These are phyloP conservation scores for Cyanoramphus novaezelandiae DNA, from an alignment of 2,113 vertebrate genomes.

Conservation along the genomic window DNA sequence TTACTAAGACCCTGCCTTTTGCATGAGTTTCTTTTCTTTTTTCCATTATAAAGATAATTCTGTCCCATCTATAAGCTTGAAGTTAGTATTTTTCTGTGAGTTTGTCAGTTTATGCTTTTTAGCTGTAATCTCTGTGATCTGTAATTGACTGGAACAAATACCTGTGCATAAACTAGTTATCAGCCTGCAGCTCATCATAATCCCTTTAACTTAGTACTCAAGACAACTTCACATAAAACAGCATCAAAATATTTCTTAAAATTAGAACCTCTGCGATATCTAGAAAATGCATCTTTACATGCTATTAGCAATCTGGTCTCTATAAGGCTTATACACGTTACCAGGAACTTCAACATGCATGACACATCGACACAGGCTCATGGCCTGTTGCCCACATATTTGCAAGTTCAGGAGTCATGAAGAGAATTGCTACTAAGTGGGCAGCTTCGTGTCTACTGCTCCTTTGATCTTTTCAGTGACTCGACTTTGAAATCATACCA, in stretches of 20 bases:
- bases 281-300: neutral
- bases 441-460: neutral
- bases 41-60: neutral
- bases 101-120: neutral
- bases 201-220: neutral
- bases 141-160: neutral
- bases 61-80: neutral
- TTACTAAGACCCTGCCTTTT: neutral
- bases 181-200: neutral
- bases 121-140: neutral
- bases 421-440: neutral
- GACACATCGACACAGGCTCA: neutral
- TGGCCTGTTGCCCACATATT: neutral
- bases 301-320: neutral
- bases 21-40: neutral
- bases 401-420: neutral
- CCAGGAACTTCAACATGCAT: neutral
- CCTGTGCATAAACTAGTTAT: neutral
- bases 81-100: neutral
- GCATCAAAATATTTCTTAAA: neutral
- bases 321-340: fast-evolving
- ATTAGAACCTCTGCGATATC: neutral
- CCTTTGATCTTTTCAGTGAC: neutral
- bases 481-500: neutral
- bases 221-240: neutral